Base-by-base conservation (phyloP, 2,113 vertebrate genomes). In the Lontra canadensis region DNA sequence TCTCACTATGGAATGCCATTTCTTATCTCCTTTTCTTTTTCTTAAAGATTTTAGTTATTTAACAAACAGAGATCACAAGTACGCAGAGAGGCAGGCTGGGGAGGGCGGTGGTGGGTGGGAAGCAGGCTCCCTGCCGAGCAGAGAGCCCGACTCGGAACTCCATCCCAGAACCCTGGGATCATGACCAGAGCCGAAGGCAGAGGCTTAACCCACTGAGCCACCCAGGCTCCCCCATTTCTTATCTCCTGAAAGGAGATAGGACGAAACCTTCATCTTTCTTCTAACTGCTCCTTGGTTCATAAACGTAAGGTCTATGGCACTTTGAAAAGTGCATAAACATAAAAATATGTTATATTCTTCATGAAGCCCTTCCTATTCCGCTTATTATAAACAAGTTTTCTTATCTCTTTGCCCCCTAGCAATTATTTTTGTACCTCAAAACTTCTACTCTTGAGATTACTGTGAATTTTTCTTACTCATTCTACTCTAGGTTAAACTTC, bases 311-410 rank as follows among this genome's bases (percentile, higher is more conserved):
- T 14, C 6, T 65, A 67, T 44, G 57, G 21, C 4, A 81, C 21
- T 42, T 92, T 55, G n/a, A 81, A 81, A 92, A 87, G 1, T 59
- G 39, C 31, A 85, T 82, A 52, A 52, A 81, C 49, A 69, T 69
- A 7, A 82, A 82, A 52, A 13, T 73, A 49, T 39, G 21, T 29
- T 89, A 29, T 34, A 55, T 55, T 67, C 63, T 85, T 91, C 61
- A 61, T 26, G 63, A 94, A 61, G 49, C 6, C 6, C 23, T 95
- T 71, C 14, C 44, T 73, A 23, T 36, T 91, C 34, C 47, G 17
- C 44, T 85, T 74, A 88, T 81, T 71, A 85, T 6, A 88, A 55
- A 29, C 79, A 23, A 90, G n/a, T 84, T 96, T 14, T 90, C 21
- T 36, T 21, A n/a, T 78, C 8, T 47, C 18, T 88, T 76, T 88